phyloP scores from a whole-genome alignment of 2,888 invertebrate species.

The Torymus aiolomorphi region DNA sequence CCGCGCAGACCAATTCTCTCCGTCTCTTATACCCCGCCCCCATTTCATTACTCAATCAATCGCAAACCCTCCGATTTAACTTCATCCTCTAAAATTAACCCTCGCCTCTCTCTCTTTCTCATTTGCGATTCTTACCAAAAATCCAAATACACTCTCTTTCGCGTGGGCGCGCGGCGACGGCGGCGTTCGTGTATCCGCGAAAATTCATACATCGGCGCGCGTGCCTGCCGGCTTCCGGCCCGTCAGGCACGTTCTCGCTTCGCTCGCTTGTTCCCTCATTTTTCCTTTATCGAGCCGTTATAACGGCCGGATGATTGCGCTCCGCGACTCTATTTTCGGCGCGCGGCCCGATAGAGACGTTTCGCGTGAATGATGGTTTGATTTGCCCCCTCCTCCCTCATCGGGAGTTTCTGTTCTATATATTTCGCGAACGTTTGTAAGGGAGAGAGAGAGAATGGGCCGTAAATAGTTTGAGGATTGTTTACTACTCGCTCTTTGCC shows the following conservation, averaged over 20 bases:
- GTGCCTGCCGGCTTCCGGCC: constrained; percentile 30
- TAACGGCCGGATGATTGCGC: constrained; percentile 1
- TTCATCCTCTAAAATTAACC: constrained; percentile 35
- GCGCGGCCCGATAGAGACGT: constrained; percentile 39
- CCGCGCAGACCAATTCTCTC: background rate
- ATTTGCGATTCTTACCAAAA: background rate
- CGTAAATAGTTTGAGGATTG: constrained; percentile 39
- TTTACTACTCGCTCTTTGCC: constrained; percentile 4
- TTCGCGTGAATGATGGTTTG: constrained; percentile 13
- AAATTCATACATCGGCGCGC: constrained; percentile 4
- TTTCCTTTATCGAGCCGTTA: constrained; percentile 30
- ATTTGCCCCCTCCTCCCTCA: background rate
- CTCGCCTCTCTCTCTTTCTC: no score
- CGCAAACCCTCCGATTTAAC: no score
- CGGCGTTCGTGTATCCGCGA: constrained; percentile 1
- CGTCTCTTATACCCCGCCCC: background rate
- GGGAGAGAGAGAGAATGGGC: constrained; percentile 16
- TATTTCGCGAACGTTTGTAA: background rate
- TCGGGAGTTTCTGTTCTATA: background rate
- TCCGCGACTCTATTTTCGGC: constrained; percentile 37
- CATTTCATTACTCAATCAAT: no score
- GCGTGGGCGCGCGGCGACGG: no score
- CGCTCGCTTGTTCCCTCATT: background rate
- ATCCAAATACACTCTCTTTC: background rate
- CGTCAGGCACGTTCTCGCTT: constrained; percentile 28